A percentile compares a stretch with the other conserved stretches of the same genome.
Conservation (phyloP, 2,888 invertebrate genomes). For the Ceramica pisi region DNA sequence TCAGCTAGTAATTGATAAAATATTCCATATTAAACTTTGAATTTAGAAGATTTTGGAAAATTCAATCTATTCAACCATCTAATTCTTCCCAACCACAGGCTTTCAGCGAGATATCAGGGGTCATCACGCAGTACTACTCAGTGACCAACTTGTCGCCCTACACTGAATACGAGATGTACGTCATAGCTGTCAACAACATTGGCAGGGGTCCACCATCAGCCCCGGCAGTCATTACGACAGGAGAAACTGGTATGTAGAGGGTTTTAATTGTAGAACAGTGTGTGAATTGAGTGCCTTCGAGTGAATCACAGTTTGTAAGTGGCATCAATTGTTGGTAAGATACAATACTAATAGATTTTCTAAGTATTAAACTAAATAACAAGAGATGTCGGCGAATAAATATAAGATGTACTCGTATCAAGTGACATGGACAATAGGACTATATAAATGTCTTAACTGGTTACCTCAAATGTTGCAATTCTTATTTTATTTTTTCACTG, state of each 20-base stretch:
- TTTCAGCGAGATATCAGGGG: slow-evolving; percentile 97
- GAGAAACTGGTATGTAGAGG: slow-evolving; percentile 96
- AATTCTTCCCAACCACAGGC: slow-evolving; percentile 89
- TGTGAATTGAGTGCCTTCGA: slow-evolving; percentile 23
- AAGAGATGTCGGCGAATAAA: not conserved
- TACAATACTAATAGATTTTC: not conserved
- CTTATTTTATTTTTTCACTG: slow-evolving; percentile 9
- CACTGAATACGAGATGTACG: slow-evolving; percentile 98
- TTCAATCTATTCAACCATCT: not conserved
- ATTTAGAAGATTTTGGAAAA: too few species aligned
- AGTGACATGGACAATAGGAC: not conserved
- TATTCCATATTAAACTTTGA: too few species aligned
- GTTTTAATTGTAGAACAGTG: slow-evolving; percentile 6
- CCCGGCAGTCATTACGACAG: slow-evolving; percentile 97
- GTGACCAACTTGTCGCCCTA: slow-evolving; percentile 97
- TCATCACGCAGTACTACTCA: slow-evolving; percentile 97
- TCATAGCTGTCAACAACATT: slow-evolving; percentile 98
- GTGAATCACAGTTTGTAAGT: slow-evolving; percentile 17
- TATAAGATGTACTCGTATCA: not conserved
- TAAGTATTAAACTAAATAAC: not conserved
- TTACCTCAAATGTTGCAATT: not conserved
- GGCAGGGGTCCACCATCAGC: slow-evolving; percentile 97
- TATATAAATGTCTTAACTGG: not conserved
- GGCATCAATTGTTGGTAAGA: not conserved
- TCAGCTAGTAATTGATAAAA: too few species aligned